A percentile compares a stretch with the other conserved stretches of the same genome.
Conservation (phyloP, 2,113 vertebrate species). For the Coregonus clupeaformis region DNA sequence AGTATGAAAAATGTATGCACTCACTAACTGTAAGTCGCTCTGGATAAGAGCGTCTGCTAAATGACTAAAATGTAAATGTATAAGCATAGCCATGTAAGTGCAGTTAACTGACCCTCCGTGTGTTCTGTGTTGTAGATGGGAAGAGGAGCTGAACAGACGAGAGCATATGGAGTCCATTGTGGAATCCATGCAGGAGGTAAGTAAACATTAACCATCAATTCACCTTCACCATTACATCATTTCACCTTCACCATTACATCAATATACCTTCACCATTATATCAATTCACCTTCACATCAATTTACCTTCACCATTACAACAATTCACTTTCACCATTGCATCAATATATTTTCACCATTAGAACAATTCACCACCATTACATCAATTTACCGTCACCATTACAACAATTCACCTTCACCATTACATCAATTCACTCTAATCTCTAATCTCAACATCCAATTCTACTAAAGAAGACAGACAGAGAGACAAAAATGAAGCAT, state of each 20-base stretch:
- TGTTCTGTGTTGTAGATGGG: slow-evolving; percentile 86
- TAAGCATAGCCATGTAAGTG: no score
- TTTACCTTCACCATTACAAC: no score
- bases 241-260: not conserved
- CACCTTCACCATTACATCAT: not conserved
- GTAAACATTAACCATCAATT: slow-evolving; percentile 31
- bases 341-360: no score
- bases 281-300: no score
- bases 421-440: not conserved
- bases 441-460: not conserved
- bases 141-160: slow-evolving; percentile 88
- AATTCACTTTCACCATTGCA: no score
- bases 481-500: no score
- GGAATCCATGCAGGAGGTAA: slow-evolving; percentile 88
- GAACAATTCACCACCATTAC: not conserved
- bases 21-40: no score
- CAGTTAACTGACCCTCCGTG: slow-evolving; percentile 48
- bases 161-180: slow-evolving; percentile 88
- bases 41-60: no score
- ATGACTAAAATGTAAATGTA: no score
- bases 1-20: no score
- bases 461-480: not conserved
- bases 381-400: slow-evolving; percentile 10
- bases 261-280: no score
- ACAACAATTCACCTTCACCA: not conserved